Percentiles rank a stretch among this genome's conserved stretches.
These are phyloP conservation scores for Fratercula arctica DNA, from an alignment of 2,797 vertebrate genomes.

Conservation along the genomic window DNA sequence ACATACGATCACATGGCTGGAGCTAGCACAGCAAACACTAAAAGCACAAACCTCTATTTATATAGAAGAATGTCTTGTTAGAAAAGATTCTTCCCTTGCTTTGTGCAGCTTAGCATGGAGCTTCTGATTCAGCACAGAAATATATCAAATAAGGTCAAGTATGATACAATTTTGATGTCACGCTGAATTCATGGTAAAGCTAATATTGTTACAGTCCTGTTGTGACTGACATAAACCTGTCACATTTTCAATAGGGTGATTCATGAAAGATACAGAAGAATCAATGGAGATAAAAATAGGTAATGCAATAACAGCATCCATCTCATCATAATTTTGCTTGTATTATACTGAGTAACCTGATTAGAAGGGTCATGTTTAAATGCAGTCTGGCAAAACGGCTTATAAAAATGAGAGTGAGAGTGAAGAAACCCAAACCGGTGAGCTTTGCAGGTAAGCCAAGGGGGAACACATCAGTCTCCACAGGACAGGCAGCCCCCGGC, in stretches of 20 bases:
- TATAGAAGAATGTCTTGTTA: neutral
- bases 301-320: neutral
- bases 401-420: neutral
- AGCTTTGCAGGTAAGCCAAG: neutral
- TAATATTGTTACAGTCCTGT: conserved; percentile 43
- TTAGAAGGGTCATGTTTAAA: neutral
- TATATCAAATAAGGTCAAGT: conserved; percentile 45
- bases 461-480: neutral
- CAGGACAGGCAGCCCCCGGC: rapidly evolving
- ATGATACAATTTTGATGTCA: conserved; percentile 26
- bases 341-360: conserved; percentile 3
- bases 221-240: conserved; percentile 44
- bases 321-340: neutral
- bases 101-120: neutral
- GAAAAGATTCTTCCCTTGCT: neutral
- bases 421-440: neutral
- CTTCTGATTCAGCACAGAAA: neutral
- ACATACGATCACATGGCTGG: neutral
- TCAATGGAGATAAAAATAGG: conserved; percentile 43
- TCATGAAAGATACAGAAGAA: conserved; percentile 4
- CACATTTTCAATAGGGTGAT: conserved; percentile 21
- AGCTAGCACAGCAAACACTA: neutral
- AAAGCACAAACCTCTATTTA: neutral
- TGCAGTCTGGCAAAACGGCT: neutral
- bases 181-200: neutral